These are phyloP conservation scores for Orthosia incerta DNA, from an alignment of 2,888 invertebrate genomes.

Conservation along the genomic window DNA sequence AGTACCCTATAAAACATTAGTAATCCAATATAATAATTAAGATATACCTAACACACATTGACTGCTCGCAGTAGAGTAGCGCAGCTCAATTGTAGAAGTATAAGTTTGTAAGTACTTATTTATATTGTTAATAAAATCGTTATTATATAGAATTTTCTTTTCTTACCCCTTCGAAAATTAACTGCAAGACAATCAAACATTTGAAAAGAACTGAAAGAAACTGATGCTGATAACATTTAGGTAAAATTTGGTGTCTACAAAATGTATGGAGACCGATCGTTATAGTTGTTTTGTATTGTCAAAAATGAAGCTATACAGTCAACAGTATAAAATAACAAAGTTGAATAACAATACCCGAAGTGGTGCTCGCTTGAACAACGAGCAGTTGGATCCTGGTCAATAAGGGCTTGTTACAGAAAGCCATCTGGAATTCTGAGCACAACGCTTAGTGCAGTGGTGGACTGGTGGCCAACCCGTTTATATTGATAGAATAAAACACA, in stretches of 20 bases:
- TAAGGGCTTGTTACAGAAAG: background rate
- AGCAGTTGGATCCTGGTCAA: background rate
- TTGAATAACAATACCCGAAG: background rate
- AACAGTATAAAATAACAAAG: background rate
- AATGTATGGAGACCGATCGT: too few species aligned
- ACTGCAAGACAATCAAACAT: too few species aligned
- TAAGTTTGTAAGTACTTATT: constrained; percentile 90
- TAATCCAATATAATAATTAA: constrained; percentile 70
- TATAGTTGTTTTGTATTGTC: background rate
- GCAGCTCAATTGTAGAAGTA: constrained; percentile 90
- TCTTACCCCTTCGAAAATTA: constrained; percentile 50
- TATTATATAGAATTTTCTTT: constrained; percentile 84
- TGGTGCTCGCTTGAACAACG: background rate
- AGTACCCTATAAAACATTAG: constrained; percentile 72
- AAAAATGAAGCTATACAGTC: background rate
- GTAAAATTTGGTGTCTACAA: background rate
- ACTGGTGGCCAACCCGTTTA: background rate
- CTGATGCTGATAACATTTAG: background rate
- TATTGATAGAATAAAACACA: constrained; percentile 9
- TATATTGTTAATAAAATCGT: constrained; percentile 91
- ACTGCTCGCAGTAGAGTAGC: constrained; percentile 90
- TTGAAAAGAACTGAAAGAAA: background rate
- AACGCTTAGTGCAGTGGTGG: background rate
- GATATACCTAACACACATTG: constrained; percentile 81
- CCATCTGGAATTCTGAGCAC: background rate